Base-by-base conservation (phyloP, 2,113 vertebrate genomes). In the Prionailurus bengalensis region DNA sequence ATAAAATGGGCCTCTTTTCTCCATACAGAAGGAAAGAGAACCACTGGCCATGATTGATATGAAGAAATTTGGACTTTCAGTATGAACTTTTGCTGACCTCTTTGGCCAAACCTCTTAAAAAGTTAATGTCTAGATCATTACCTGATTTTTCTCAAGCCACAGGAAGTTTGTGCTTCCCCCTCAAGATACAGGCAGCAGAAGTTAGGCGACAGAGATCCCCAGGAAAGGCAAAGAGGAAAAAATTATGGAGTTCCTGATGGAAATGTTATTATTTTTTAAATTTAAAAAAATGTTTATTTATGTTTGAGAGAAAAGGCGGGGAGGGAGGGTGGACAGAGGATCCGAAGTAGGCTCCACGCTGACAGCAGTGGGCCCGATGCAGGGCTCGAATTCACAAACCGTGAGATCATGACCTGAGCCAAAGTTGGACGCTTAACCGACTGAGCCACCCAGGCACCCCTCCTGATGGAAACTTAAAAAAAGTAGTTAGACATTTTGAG, bases 51-150 rank as follows among this genome's bases (percentile, higher is more conserved):
- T 81, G 65, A 91, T 5, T 45, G 51, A 87, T 55, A 53, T 0
- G 55, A 84, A 81, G 36, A 96, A 73, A 95, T 61, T 25, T 61
- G 74, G 88, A 73, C 17, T 92, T 94, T 92, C 29, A 80, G 3
- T 36, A 23, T 68, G 39, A 78, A 78, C 48, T 82, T 74, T 53
- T 66, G 42, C 39, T 87, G 45, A 61, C 53, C 23, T 92, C 73
- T 82, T 79, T 86, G 82, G 65, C 55, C 42, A 71, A 6, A 55
- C 25, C 17, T 95, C 36, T 61, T 78, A 33, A 48, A 70, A 81
- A 80, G 23, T 74, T 76, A 58, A 33, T 0, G 0, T 66, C 15
- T 36, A 80, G 31, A 58, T 88, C 36, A 36, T 68, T 42, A 76
- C n/a, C 31, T 96, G 55, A 39, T 51, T 92, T 94, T 89, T 55